Percentiles rank a stretch among this genome's conserved stretches.
These are phyloP conservation scores for Lophochroa leadbeateri DNA, from an alignment of 2,113 vertebrate genomes.

Conservation along the genomic window DNA sequence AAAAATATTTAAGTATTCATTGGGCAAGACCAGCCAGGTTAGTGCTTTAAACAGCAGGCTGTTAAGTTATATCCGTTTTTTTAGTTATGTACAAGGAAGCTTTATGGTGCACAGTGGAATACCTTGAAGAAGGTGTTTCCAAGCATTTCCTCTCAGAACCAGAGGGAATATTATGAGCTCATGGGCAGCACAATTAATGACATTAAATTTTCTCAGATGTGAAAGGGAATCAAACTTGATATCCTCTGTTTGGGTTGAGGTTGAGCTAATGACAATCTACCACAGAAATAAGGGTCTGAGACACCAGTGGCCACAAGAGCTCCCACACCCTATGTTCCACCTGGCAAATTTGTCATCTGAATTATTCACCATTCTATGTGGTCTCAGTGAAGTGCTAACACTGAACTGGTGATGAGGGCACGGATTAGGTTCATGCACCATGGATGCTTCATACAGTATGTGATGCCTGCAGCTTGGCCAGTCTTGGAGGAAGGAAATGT, in stretches of 20 bases:
- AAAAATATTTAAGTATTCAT: background rate
- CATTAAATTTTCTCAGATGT: background rate
- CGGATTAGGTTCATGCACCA: background rate
- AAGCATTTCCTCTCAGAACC: background rate
- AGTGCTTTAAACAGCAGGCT: background rate
- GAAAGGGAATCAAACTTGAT: background rate
- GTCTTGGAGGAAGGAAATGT: background rate
- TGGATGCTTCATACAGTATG: background rate
- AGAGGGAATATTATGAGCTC: background rate
- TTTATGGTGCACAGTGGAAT: background rate
- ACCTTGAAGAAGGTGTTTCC: background rate
- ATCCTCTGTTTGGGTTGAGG: background rate
- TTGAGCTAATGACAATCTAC: background rate
- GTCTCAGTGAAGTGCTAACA: background rate
- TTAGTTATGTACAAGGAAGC: background rate
- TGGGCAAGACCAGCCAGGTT: background rate
- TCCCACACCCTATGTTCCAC: background rate
- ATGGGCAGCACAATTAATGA: background rate
- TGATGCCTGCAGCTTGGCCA: background rate
- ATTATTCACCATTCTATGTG: fast-evolving
- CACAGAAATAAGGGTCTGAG: background rate
- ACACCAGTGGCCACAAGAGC: background rate
- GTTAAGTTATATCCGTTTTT: background rate
- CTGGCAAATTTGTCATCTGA: background rate
- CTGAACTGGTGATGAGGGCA: background rate